Base-by-base conservation (phyloP, 2,113 vertebrate genomes). In the Lophotis ruficrista region DNA sequence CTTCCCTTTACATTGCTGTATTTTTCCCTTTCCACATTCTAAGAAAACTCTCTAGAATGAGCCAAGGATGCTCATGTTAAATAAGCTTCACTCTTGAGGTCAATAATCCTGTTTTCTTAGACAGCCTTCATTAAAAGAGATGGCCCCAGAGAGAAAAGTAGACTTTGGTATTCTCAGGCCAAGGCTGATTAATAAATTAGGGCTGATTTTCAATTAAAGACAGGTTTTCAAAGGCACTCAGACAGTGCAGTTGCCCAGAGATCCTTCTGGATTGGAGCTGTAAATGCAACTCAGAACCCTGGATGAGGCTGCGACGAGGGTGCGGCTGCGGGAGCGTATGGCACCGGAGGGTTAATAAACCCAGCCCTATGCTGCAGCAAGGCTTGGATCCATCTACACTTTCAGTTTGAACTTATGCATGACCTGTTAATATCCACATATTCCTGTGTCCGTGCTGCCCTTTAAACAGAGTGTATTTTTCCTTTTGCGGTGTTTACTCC, bases 51-150 rank as follows among this genome's bases (percentile, higher is more conserved):
- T 57, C 20, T 48, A 64, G 30, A 78, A 81, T 16, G 38, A 78
- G 37, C 69, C 45, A 89, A 69, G 57, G 48, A 91, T 81, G 47
- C 12, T 75, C 70, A 70, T 57, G 47, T 56, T 60, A 84, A 90
- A 76, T 71, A 86, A 61, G 69, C 71, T 71, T 83, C 69, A 25
- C 31, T 83, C 61, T 62, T 60, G 76, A 89, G 90, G 45, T 1
- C 11, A 33, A 78, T 83, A 93, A 93, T 87, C n/a, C 50, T 71
- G 4, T 92, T 94, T 94, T 93, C 73, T 61, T 64, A 68, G 53
- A 82, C 12, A 71, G 58, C 31, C 51, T 89, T 90, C 69, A 79
- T 75, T 73, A 90, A 78, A 53, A 89, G 25, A 20, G 45, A 87
- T 68, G 61, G 83, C 84, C 69, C 35, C 73, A 91, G 80, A 89